Conservation (phyloP, 1,140 invertebrate species). For the Acromyrmex heyeri region DNA sequence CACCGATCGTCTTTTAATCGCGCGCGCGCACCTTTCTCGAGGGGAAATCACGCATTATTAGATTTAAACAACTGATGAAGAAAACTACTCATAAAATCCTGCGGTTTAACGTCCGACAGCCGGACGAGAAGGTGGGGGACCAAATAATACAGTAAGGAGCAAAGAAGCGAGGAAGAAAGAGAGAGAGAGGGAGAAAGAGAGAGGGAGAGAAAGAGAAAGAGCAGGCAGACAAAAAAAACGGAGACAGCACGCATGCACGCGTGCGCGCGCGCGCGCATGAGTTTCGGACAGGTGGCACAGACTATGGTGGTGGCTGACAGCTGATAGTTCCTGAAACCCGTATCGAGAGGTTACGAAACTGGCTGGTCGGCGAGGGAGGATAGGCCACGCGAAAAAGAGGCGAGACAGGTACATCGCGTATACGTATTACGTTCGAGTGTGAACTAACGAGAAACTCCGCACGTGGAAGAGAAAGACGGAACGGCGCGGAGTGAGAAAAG, state of each 20-base stretch:
- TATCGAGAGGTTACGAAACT: constrained; percentile 51
- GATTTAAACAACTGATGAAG: not conserved
- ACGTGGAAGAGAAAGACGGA: constrained; percentile 26
- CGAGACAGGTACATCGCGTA: constrained; percentile 27
- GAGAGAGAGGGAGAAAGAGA: not conserved
- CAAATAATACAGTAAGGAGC: not conserved
- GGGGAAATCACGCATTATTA: not conserved
- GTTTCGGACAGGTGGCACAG: constrained; percentile 69
- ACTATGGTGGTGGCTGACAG: constrained; percentile 65
- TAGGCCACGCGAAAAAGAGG: constrained; percentile 63
- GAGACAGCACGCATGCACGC: constrained; percentile 58
- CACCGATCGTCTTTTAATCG: constrained; percentile 28
- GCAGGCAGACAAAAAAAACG: constrained; percentile 12
- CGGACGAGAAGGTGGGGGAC: not conserved
- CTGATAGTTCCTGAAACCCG: constrained; percentile 67
- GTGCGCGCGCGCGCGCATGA: constrained; percentile 18
- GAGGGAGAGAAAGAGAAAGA: constrained; percentile 2
- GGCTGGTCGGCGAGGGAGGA: constrained; percentile 19
- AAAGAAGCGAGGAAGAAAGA: not conserved
- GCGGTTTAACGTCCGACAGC: constrained; percentile 14
- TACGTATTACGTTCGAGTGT: not conserved
- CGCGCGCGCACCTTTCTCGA: constrained; percentile 22
- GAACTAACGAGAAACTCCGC: not conserved
- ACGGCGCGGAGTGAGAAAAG: not conserved
- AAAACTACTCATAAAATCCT: not conserved